phyloP scores from a whole-genome alignment of 2,888 invertebrate species.

The Campoletis raptor region DNA sequence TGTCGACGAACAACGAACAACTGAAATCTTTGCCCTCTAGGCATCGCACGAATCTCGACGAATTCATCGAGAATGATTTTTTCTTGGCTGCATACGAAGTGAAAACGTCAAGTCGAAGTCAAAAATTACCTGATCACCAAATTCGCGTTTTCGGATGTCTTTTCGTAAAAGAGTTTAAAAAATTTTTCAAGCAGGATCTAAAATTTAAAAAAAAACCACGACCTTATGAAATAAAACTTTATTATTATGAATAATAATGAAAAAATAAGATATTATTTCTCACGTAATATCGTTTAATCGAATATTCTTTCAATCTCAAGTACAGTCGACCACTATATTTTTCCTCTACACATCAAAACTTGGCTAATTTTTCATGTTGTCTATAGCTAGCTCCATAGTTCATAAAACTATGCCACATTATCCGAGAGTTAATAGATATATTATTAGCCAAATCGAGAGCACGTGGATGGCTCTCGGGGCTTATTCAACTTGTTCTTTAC shows the following conservation, averaged over 20 bases:
- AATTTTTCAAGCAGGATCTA: neutral
- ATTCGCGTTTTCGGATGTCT: neutral
- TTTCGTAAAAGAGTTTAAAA: neutral
- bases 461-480: constrained; percentile 41
- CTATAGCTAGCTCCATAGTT: neutral
- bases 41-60: constrained; percentile 1
- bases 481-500: constrained; percentile 73
- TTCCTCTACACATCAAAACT: neutral
- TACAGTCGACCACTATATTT: neutral
- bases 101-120: constrained; percentile 24
- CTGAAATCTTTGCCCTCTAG: constrained; percentile 46
- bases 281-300: neutral
- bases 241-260: neutral
- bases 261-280: neutral
- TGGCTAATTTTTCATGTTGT: neutral
- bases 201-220: neutral
- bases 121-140: neutral
- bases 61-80: constrained; percentile 35
- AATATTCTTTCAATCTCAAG: neutral
- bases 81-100: constrained; percentile 9
- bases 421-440: constrained; percentile 10
- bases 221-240: neutral
- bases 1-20: constrained; percentile 33
- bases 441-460: constrained; percentile 14
- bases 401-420: constrained; percentile 9